These are phyloP conservation scores for Corythoichthys haematopterus DNA, from an alignment of 2,113 vertebrate genomes.

Conservation along the genomic window DNA sequence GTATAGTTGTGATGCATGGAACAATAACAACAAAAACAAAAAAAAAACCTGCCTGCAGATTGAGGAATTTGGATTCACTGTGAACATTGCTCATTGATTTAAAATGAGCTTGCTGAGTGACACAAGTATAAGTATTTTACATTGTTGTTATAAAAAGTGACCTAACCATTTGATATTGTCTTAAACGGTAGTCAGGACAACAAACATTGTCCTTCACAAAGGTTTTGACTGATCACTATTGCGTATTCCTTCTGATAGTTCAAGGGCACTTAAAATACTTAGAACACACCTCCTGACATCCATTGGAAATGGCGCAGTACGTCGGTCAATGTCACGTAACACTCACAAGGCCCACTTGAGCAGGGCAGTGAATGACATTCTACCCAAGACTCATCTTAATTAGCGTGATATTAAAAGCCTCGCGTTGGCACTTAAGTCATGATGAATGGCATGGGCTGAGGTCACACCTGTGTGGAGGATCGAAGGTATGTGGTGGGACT, in stretches of 20 bases:
- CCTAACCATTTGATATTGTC: too few species aligned
- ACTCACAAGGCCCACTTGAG: constrained; percentile 39
- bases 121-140: too few species aligned
- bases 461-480: constrained; percentile 33
- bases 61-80: too few species aligned
- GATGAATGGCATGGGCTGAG: constrained; percentile 43
- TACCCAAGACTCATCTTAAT: constrained; percentile 50
- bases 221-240: not conserved
- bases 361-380: constrained; percentile 30
- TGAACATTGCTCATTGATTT: too few species aligned
- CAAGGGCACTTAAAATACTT: constrained; percentile 19
- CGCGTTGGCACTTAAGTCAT: constrained; percentile 48
- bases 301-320: constrained; percentile 28
- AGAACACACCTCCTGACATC: constrained; percentile 29
- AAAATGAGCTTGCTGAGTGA: too few species aligned
- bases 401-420: constrained; percentile 61
- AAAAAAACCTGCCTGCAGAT: too few species aligned
- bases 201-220: not conserved
- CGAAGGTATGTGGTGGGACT: too few species aligned
- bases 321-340: constrained; percentile 56
- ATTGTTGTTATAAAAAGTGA: too few species aligned
- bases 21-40: too few species aligned
- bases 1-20: too few species aligned
- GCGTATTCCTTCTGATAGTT: constrained; percentile 7
- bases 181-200: too few species aligned